A percentile compares a stretch with the other conserved stretches of the same genome.
These are phyloP conservation scores for Pogonocichla stellata DNA, from an alignment of 2,113 vertebrate species.

Conservation along the genomic window DNA sequence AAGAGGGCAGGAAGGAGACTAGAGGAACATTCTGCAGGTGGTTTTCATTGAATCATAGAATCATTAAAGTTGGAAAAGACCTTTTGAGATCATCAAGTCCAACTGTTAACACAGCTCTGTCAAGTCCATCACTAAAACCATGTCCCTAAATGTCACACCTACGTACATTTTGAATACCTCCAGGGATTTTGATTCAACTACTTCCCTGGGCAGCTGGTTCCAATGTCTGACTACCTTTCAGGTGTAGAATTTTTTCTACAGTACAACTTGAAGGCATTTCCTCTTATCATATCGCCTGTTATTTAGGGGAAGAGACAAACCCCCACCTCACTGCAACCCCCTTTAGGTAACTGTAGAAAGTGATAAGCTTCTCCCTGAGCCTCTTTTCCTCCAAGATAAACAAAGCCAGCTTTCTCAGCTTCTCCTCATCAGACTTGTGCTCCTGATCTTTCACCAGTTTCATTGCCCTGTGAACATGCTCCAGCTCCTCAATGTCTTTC, in stretches of 20 bases:
- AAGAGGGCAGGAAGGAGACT: not conserved
- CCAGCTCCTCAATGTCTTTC: not conserved
- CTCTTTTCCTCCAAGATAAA: not conserved
- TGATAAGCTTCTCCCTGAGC: not conserved
- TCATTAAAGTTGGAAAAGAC: not conserved
- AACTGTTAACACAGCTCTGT: not conserved
- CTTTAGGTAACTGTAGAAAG: not conserved
- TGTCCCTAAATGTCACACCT: not conserved
- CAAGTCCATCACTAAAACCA: not conserved
- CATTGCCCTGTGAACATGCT: accelerated
- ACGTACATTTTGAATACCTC: not conserved
- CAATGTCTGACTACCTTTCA: not conserved
- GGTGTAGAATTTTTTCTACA: not conserved
- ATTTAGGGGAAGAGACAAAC: not conserved
- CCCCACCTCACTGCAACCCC: not conserved
- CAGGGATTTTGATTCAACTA: not conserved
- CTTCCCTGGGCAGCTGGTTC: not conserved
- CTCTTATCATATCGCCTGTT: accelerated
- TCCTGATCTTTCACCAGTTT: not conserved
- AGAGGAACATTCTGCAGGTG: not conserved
- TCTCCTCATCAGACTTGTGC: not conserved
- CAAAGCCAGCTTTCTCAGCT: not conserved
- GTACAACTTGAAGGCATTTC: not conserved
- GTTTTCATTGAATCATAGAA: not conserved
- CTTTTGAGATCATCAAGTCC: not conserved